These are phyloP conservation scores for Thera obeliscata DNA, from an alignment of 2,888 invertebrate genomes.

Conservation along the genomic window DNA sequence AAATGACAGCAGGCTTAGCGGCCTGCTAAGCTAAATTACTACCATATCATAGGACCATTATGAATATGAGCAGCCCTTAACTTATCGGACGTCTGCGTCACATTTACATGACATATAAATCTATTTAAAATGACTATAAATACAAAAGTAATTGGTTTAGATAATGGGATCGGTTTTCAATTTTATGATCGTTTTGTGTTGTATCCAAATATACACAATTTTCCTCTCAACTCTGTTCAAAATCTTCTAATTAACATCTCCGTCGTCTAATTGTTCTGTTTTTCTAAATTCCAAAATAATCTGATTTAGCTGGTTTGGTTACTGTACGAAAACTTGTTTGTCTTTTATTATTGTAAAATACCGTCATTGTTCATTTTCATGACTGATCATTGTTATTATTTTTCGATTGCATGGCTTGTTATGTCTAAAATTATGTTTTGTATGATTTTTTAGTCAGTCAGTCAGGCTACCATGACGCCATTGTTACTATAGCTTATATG, in stretches of 20 bases:
- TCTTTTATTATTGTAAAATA: neutral
- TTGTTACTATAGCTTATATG: neutral
- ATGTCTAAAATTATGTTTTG: neutral
- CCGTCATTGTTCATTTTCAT: conserved; percentile 4
- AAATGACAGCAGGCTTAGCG: no score
- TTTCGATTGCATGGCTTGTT: neutral
- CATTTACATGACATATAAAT: neutral
- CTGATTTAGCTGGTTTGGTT: no score
- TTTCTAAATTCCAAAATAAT: no score
- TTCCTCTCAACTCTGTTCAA: no score
- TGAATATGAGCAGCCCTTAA: no score
- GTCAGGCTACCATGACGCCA: neutral
- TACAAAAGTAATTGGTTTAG: neutral
- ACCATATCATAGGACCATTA: neutral
- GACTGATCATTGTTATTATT: conserved; percentile 2
- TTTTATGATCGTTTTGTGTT: neutral
- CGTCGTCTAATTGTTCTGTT: no score
- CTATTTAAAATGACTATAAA: neutral
- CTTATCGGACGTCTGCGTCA: neutral
- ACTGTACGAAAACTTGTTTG: no score
- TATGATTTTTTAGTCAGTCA: neutral
- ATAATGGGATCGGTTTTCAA: neutral
- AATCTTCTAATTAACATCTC: no score
- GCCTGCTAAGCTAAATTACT: no score
- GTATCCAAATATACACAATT: no score